Conservation (phyloP, 2,888 invertebrate species). For the Aproaerema taeniolella region DNA sequence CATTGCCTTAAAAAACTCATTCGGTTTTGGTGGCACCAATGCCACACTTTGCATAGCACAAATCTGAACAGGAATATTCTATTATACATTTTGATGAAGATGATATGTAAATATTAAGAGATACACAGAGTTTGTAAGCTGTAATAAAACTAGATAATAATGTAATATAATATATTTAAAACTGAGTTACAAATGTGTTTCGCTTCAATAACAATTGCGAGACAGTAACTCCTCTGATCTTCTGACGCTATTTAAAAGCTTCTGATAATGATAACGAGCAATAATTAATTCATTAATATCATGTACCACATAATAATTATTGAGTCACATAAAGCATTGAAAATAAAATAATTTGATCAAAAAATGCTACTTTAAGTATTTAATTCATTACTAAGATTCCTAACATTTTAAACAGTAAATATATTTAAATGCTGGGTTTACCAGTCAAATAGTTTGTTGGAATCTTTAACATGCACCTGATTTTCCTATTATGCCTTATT, state of each 20-base stretch:
- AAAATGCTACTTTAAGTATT: conserved; percentile 68
- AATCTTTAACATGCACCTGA: conserved; percentile 61
- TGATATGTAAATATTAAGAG: no score
- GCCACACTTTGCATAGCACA: conserved; percentile 86
- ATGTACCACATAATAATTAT: conserved; percentile 55
- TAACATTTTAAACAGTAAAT: conserved; percentile 68
- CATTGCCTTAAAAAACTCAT: conserved; percentile 96
- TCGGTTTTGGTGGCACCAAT: conserved; percentile 99
- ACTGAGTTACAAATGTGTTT: conserved; percentile 72
- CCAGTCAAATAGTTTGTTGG: conserved; percentile 51
- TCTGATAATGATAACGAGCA: conserved; percentile 53
- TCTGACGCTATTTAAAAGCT: conserved; percentile 43
- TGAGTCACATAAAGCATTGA: conserved; percentile 66
- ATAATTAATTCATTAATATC: conserved; percentile 44
- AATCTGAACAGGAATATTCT: conserved; percentile 21
- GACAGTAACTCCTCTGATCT: conserved; percentile 51
- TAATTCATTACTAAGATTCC: conserved; percentile 69
- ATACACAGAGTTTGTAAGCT: not conserved
- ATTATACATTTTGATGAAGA: not conserved
- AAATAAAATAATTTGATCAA: conserved; percentile 70
- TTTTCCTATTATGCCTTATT: conserved; percentile 21
- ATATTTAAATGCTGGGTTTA: conserved; percentile 70
- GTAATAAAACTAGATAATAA: conserved; percentile 40
- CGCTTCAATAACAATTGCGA: conserved; percentile 60
- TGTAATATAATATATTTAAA: conserved; percentile 73